Evolutionary conservation across 1,140 invertebrate genomes (phyloP), one percentile per base, ranked within the genome.

Genomic region (Venturia canescens): DNA sequence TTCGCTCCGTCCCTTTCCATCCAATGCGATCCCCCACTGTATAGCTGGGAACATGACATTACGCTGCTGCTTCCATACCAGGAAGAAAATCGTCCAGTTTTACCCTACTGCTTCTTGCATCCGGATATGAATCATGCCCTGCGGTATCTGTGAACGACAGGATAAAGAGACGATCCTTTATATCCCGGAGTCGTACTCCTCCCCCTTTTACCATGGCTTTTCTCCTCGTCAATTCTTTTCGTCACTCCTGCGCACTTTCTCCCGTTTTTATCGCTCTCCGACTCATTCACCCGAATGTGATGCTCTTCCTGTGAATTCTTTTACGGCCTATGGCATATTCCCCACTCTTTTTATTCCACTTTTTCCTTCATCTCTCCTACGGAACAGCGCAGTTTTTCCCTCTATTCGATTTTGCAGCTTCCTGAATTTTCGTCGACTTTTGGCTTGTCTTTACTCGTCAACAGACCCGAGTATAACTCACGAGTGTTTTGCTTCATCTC

Each of bases 131-230:
- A 78, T 78, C 77, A 78, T 78, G 27, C 77, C 21, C 50, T 50
- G 50, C 66, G 44, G 77, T 78, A 78, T 78, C 77, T 78, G 77
- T 21, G 34, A 70, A 78, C 63, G 77, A 78, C 77, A 69, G 77
- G 50, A 78, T 78, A 78, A 78, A 78, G 77, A 53, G 48, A 53
- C 44, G 77, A 69, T 78, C 34, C 48, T 78, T 70, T 70, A 78
- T 67, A 69, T 78, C 77, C 77, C n/a, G 13, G 66, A 69, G 66
- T 16, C 21, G 50, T 18, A 16, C 60, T 74, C 31, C n/a, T 74
- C 44, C 72, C 53, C 72, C 27, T 34, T 53, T 60, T 53, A 44
- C 53, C 15, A 38, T 53, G 38, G 34, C 38, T 27, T 74, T 74
- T 74, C 69, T 38, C 38, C 44, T 29, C 38, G 34, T 29, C 48